These are phyloP conservation scores for Callithrix jacchus DNA, from an alignment of 2,113 vertebrate genomes.

Conservation along the genomic window DNA sequence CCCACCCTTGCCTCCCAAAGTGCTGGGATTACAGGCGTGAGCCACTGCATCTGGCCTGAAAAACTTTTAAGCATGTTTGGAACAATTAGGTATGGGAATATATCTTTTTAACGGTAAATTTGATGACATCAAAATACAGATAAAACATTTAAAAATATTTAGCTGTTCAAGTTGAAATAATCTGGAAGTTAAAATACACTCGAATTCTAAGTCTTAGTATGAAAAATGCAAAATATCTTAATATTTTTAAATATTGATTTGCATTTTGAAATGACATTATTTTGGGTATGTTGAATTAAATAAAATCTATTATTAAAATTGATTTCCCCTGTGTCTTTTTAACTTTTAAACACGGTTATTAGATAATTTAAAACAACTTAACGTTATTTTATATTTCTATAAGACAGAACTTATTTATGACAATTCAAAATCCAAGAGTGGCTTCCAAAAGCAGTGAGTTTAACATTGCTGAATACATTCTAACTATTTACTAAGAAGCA, in stretches of 20 bases:
- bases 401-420: background rate
- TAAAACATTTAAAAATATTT: background rate
- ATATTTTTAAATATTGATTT: background rate
- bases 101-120: background rate
- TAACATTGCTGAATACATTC: background rate
- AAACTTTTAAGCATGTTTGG: background rate
- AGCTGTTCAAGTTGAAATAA: background rate
- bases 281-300: background rate
- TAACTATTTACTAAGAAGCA: background rate
- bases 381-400: background rate
- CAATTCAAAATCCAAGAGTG: background rate
- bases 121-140: background rate
- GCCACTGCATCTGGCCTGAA: too few species aligned
- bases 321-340: background rate
- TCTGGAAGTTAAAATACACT: background rate
- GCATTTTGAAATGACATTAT: background rate
- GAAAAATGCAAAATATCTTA: background rate
- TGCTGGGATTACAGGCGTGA: too few species aligned
- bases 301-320: background rate
- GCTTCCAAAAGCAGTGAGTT: background rate
- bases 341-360: background rate
- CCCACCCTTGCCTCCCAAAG: too few species aligned
- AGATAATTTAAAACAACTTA: background rate
- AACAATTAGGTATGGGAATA: background rate
- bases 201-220: background rate